These are phyloP conservation scores for Atrina japonica DNA, from an alignment of 2,888 invertebrate genomes.

Conservation along the genomic window DNA sequence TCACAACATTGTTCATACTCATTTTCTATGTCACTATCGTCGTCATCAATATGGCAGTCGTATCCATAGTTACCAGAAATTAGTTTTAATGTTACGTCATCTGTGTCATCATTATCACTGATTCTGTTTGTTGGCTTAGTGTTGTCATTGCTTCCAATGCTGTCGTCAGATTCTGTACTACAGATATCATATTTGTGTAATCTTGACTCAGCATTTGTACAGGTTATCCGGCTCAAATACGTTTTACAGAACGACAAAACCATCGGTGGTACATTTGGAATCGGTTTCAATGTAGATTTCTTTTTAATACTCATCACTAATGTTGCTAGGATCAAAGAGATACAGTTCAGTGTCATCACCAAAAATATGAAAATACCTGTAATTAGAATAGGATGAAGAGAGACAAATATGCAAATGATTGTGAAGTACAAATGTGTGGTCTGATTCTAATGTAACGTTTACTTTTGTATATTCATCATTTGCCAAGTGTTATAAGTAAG, in stretches of 20 bases:
- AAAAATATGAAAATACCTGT: constrained; percentile 77
- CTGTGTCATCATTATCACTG: not conserved
- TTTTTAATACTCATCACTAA: constrained; percentile 79
- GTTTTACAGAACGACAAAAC: constrained; percentile 70
- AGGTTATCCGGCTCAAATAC: constrained; percentile 68
- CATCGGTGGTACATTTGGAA: constrained; percentile 71
- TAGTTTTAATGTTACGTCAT: too few relatives aligned
- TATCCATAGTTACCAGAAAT: not conserved
- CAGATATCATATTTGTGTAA: constrained; percentile 25
- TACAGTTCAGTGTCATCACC: constrained; percentile 80
- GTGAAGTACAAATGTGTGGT: too few relatives aligned
- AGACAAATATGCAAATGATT: not conserved
- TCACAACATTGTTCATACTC: not conserved
- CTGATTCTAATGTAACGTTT: too few relatives aligned
- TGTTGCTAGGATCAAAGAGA: constrained; percentile 79
- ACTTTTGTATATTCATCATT: too few relatives aligned
- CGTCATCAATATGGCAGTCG: not conserved
- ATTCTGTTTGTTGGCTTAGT: not conserved
- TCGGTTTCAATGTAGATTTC: constrained; percentile 69
- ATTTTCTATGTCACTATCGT: not conserved
- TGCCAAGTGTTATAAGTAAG: too few relatives aligned
- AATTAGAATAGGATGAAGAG: constrained; percentile 25
- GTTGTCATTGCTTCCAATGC: not conserved
- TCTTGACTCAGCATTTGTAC: constrained; percentile 48
- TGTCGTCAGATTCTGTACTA: constrained; percentile 6